Base-by-base conservation (phyloP, 2,113 vertebrate genomes). In the Fulica atra region DNA sequence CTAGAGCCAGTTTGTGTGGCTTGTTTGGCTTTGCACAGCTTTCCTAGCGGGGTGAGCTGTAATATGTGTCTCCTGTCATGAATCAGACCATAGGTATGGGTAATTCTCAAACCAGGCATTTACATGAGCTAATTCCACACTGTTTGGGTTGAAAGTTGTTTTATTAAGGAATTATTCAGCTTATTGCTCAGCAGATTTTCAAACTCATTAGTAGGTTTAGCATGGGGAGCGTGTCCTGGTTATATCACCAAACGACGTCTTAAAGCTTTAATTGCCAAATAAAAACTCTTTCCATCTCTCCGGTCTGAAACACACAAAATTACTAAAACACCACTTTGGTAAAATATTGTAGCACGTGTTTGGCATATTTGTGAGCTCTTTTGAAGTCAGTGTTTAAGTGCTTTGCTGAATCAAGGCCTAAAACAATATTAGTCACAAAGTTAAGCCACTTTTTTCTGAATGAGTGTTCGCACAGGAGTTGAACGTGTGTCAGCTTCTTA, bases 181-280 rank as follows among this genome's bases (percentile, higher is more conserved):
- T 92, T 57, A 76, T 96, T 96, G 91, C 90, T 97, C 88, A 92
- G 86, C 83, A 86, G 92, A 69, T 94, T 93, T 91, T 93, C 69
- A 61, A 1, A 23, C 9, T 94, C 53, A 33, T 88, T 88, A 81
- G 57, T 68, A 69, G 4, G 20, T 61, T 79, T 86, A 94, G 17
- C 23, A 14, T 51, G 40, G 42, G 5, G 23, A 44, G 6, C 0
- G 1, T 77, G 31, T 87, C 42, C 42, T 1, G 4, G 6, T 80
- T 87, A 36, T 35, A 57, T 69, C 24, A 33, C 25, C 73, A 81
- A 94, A 65, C 21, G 64, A 7, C 5, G 5, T 77, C 83, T 92
- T 90, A 93, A 84, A 81, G 35, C 7, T 84, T 87, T 89, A 87
- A 65, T 72, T 79, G 59, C 25, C 65, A 89, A 87, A 86, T 84